Base-by-base conservation (phyloP, 2,888 invertebrate genomes). In the Zygogramma bicolorata region DNA sequence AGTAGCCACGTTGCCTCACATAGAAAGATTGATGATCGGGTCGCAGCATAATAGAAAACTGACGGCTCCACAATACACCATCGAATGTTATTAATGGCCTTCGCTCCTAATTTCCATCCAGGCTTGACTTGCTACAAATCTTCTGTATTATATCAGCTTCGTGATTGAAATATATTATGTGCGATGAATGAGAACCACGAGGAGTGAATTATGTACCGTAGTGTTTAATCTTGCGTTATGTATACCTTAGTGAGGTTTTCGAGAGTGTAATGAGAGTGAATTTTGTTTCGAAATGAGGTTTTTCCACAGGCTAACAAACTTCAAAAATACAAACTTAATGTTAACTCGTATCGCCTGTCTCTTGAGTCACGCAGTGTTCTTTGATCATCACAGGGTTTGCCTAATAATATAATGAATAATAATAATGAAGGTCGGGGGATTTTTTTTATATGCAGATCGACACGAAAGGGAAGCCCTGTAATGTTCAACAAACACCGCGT, bases 1-100 rank as follows among this genome's bases (percentile, higher is more conserved):
- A 87, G 87, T 87, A 82, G 83, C 83, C 81, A 81, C 83, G 82
- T 78, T 68, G 75, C 88, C 88, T 70, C 80, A 80, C 73, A 73
- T 82, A 79, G 80, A 74, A 82, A 86, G 86, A 87, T 87, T 86
- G 85, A 87, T 87, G 86, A 86, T 84, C 80, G 74, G 63, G 63
- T 75, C 80, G 82, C 77, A 77, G 80, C 82, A 85, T 86, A 87
- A 86, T 86, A 86, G 87, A 87, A 86, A 87, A 86, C 84, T 86
- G 87, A 86, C 86, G 83, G 81, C 78, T 79, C 83, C 84, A 86
- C 86, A 86, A 86, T 86, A 85, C 84, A 83, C 84, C 82, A 86
- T 86, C 86, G 85, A 86, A 86, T 79, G 83, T 85, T 86, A 87
- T 87, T 86, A 85, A 87, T 87, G 86, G 81, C 81, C 78, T 81